Base-by-base conservation (phyloP, 2,888 invertebrate species). In the Leucophenga montana region DNA sequence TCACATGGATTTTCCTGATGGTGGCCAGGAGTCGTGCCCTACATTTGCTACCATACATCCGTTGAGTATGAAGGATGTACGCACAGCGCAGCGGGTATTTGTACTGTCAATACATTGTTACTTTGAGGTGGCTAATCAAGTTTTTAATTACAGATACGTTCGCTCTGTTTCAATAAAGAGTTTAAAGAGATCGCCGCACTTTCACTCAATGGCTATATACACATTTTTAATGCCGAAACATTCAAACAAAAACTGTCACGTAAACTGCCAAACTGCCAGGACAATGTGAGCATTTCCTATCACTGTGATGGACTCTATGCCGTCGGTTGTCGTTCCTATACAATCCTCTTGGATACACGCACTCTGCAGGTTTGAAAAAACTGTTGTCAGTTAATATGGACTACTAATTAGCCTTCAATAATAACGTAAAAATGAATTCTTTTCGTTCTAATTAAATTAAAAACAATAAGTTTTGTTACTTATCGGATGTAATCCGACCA, bases 251-350 rank as follows among this genome's bases (percentile, higher is more conserved):
- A 94, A 85, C 91, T 95, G 79, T 95, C 95, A 6, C 90, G 95
- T 68, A 96, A 96, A 88, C 90, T 98, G 84, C 96, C 95, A 0
- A 95, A 96, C 71, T 94, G 94, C 74, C 95, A 95, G 88, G 98
- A 98, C 89, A 97, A 97, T 86, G 97, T 97, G 46, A 98, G 98
- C 85, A 91, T 98, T 83, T 95, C 97, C 44, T 95, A 92, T 48
- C 94, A 97, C 88, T 94, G 94, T 71, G 93, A 94, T 83, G 95
- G 95, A 22, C 90, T 97, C 56, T 98, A 98, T 89, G 97, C 97
- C 1, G 95, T 98, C 59, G 98, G 98, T 0, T 97, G 97, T 85
- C 94, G 96, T 78, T 97, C 97, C 0, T 96, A 97, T 88, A 96
- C 97, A 0, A 91, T 97, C 62, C 90, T 98, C 18, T 90, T 98